Evolutionary conservation across 2,113 vertebrate species (phyloP).

Genomic region (Rousettus leschenaultii): DNA sequence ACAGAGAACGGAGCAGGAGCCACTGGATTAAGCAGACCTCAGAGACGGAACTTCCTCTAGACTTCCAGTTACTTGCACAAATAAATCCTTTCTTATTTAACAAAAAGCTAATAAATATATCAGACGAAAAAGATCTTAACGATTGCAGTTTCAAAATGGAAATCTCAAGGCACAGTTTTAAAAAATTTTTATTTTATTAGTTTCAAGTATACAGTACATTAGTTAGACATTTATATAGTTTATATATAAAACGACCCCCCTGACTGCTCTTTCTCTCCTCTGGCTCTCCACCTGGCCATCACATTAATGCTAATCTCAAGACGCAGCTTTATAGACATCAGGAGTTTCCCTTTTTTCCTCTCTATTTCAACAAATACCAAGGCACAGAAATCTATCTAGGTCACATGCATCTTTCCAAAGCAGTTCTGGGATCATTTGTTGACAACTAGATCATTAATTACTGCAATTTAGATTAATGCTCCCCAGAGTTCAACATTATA

Average conservation of each 20-base stretch:
- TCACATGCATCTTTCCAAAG: conserved; percentile 21
- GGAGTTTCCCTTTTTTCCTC: background rate
- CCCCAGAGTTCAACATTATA: background rate
- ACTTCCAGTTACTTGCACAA: background rate
- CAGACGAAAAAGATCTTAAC: background rate
- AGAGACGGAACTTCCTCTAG: background rate
- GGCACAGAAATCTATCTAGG: background rate
- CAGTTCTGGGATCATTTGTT: conserved; percentile 23
- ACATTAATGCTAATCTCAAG: background rate
- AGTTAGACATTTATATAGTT: too few relatives aligned
- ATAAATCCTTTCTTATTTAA: background rate
- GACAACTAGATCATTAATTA: conserved; percentile 39
- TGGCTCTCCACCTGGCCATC: too few relatives aligned
- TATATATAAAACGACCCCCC: too few relatives aligned
- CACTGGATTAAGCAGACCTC: background rate
- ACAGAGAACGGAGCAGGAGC: rapidly evolving
- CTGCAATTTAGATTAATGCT: conserved; percentile 33
- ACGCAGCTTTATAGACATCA: background rate
- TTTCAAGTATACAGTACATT: too few relatives aligned
- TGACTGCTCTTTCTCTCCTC: too few relatives aligned
- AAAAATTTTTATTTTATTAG: too few relatives aligned
- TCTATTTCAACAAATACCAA: background rate
- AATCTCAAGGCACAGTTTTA: background rate
- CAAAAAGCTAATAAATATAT: background rate
- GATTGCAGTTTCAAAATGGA: background rate